Conservation (phyloP, 1,140 invertebrate genomes). For the Diorhabda sublineata region DNA sequence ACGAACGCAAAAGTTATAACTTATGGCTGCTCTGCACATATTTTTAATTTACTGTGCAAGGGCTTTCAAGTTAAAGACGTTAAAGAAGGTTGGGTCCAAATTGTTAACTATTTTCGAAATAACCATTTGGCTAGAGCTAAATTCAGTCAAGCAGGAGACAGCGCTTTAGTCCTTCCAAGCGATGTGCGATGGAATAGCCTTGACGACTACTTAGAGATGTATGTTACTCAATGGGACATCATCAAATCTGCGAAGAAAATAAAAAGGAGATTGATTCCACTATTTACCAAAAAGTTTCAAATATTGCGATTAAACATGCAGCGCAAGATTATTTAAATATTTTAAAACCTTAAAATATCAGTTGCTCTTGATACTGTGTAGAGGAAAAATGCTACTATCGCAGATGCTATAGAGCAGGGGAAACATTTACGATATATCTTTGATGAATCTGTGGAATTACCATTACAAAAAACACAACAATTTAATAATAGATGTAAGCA, state of each 20-base stretch:
- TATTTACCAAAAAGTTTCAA: not conserved
- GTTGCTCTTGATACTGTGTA: no score
- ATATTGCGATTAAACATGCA: no score
- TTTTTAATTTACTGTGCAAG: not conserved
- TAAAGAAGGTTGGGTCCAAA: not conserved
- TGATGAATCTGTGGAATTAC: no score
- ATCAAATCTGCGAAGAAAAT: no score
- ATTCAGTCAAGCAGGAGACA: not conserved
- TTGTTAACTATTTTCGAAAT: not conserved
- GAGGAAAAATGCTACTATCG: no score
- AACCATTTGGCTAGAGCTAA: no score
- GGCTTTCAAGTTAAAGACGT: not conserved
- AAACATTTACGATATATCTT: no score
- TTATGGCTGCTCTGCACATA: not conserved
- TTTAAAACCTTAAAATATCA: no score
- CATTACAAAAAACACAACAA: no score
- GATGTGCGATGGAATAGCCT: not conserved
- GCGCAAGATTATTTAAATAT: not conserved
- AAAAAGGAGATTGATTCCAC: constrained; percentile 3
- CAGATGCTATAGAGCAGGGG: no score
- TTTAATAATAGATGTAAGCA: no score
- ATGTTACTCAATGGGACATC: not conserved
- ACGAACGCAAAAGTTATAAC: no score
- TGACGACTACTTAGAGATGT: not conserved
- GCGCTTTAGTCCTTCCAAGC: not conserved